Base-by-base conservation (phyloP, 2,113 vertebrate genomes). In the Dicaeum eximium region DNA sequence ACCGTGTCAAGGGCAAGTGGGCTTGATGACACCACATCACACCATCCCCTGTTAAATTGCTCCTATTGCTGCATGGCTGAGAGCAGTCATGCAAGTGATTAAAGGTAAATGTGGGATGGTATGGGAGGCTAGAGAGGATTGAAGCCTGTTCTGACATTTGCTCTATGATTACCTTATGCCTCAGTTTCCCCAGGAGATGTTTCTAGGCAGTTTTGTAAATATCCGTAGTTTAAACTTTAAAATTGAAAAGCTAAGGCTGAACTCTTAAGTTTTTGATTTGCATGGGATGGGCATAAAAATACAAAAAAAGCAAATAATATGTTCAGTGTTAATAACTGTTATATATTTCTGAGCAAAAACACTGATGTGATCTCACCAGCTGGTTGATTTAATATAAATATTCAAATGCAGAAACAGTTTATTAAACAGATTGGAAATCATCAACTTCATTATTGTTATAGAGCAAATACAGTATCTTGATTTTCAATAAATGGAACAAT, bases 311-410 rank as follows among this genome's bases (percentile, higher is more conserved):
- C 23, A 72, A 92, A 73, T 58, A 93, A 33, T n/a, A 88, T 10
- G 14, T 96, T 98, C 96, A 87, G 92, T 94, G 94, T 97, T 97
- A 98, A 97, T 97, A 98, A 97, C 84, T 90, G 79, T 88, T 97
- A 92, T 96, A 82, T 30, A 91, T 96, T 97, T 95, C 87, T 92
- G 82, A 86, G 70, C 84, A 71, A 97, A 97, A 95, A 53, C 44
- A 88, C 94, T 95, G 92, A 91, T 92, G 65, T 93, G 66, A 70
- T 97, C 92, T 92, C 92, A 97, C 97, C 97, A 98, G 97, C 97
- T 98, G 98, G 96, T 97, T 97, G 95, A 97, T 98, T 97, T 97
- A 98, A 98, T 98, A 98, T 93, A 98, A 98, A 97, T 97, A 98
- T 97, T 97, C 86, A 97, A 97, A 97, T 18, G 71, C 95, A 96